Base-by-base conservation (phyloP, 2,888 invertebrate genomes). In the Lepidochitona cinerea region DNA sequence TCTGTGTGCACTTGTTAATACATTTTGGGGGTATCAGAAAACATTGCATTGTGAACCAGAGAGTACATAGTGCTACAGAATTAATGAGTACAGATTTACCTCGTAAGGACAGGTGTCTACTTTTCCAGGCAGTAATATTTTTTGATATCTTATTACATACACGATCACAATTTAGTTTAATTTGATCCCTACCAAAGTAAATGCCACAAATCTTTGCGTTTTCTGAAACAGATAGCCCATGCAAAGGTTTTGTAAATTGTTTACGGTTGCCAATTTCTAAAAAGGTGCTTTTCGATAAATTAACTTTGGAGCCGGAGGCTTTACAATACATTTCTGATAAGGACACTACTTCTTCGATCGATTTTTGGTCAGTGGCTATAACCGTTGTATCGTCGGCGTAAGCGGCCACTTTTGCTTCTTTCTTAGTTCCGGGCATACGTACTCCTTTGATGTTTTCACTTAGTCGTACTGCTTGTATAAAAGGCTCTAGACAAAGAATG, bases 231-330 rank as follows among this genome's bases (percentile, higher is more conserved):
- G 32, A 23, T 36, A 37, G 29, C 66, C 35, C 37, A 66, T n/a
- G 37, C 23, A 2, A 37, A 2, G 66, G 9, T 23, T 26, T n/a
- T 4, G 33, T 5, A 18, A 1, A 14, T 35, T 35, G 23, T 18
- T 78, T 75, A 78, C 75, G 78, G 70, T 76, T 78, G 4, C 80
- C 78, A 53, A 75, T 35, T 66, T 41, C n/a, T 18, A 49, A 49
- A 5, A 75, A 75, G 37, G 70, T 73, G 18, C 74, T 71, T 71
- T 79, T 79, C 33, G 41, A 59, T 49, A 74, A 70, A 71, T 78
- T 76, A 0, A 75, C 29, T 73, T 75, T 77, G 3, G 79, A 71
- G 29, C 76, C 79, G 1, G 76, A 76, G 26, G 72, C 67, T 41
- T 68, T 66, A 9, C 49, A 54, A 69, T 59, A 73, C 29, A 54